Percentiles rank a stretch among this genome's conserved stretches.
These are phyloP conservation scores for Oreochromis niloticus DNA, from an alignment of 2,113 vertebrate species.

Conservation along the genomic window DNA sequence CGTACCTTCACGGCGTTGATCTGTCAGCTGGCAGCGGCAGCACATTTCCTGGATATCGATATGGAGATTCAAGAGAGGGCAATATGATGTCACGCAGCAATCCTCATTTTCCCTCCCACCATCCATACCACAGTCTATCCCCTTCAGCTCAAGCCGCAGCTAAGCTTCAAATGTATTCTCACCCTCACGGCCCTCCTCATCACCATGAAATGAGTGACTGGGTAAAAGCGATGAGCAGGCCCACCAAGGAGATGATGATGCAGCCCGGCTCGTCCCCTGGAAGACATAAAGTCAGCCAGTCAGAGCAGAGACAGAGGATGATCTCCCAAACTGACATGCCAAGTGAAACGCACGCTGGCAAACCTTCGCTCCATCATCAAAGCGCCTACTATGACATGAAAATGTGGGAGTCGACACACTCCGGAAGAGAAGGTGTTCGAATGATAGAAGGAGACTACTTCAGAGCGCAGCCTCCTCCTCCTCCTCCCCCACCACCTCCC, in stretches of 20 bases:
- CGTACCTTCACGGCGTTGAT: slow-evolving; percentile 67
- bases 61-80: slow-evolving; percentile 62
- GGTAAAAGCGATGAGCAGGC: slow-evolving; percentile 65
- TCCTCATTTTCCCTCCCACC: slow-evolving; percentile 60
- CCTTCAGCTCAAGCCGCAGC: slow-evolving; percentile 54
- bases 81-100: slow-evolving; percentile 50
- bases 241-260: slow-evolving; percentile 64
- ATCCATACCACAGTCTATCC: slow-evolving; percentile 60
- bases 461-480: slow-evolving; percentile 46
- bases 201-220: slow-evolving; percentile 68
- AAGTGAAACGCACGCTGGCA: slow-evolving; percentile 40
- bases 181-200: slow-evolving; percentile 56
- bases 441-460: slow-evolving; percentile 55
- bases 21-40: slow-evolving; percentile 38
- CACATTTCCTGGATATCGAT: slow-evolving; percentile 61
- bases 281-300: slow-evolving; percentile 54
- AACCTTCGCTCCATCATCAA: slow-evolving; percentile 58
- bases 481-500: slow-evolving; percentile 17
- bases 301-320: slow-evolving; percentile 62
- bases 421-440: slow-evolving; percentile 52
- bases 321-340: slow-evolving; percentile 53
- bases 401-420: slow-evolving; percentile 67
- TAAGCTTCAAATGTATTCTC: slow-evolving; percentile 71
- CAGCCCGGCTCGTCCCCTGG: slow-evolving; percentile 56
- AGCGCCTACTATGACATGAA: slow-evolving; percentile 69